phyloP scores from a whole-genome alignment of 2,113 vertebrate genomes.

The Athene noctua region DNA sequence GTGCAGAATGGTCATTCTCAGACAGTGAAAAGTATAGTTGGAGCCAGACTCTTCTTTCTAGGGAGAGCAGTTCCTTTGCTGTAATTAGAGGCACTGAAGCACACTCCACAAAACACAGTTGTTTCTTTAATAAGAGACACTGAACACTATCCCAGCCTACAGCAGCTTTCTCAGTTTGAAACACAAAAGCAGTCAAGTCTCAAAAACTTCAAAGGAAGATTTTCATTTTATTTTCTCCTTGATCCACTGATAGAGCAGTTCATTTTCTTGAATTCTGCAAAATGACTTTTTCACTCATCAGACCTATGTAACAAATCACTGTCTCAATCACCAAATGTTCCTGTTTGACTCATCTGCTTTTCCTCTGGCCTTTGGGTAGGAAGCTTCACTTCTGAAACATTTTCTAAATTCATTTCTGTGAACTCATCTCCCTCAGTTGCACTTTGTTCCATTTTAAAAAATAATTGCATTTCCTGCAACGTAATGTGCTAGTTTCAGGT shows the following conservation, averaged over 20 bases:
- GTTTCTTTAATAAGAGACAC: conserved; percentile 28
- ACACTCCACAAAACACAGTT: conserved; percentile 29
- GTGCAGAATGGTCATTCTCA: conserved; percentile 50
- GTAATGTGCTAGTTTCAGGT: not conserved
- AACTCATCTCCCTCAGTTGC: conserved; percentile 7
- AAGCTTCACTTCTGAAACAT: conserved; percentile 42
- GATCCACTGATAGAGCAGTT: conserved; percentile 45
- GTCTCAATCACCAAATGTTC: conserved; percentile 34
- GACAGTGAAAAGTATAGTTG: conserved; percentile 54
- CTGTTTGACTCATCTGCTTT: not conserved
- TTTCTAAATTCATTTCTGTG: conserved; percentile 49
- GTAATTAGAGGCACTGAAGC: conserved; percentile 25
- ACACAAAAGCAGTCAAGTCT: conserved; percentile 53
- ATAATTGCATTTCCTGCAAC: conserved; percentile 37
- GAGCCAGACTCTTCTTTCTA: conserved; percentile 42
- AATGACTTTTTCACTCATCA: conserved; percentile 47
- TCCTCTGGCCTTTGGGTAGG: conserved; percentile 40
- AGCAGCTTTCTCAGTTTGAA: conserved; percentile 37
- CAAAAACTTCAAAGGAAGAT: conserved; percentile 55
- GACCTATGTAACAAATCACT: conserved; percentile 55
- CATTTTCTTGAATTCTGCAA: conserved; percentile 35
- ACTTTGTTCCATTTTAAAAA: conserved; percentile 26
- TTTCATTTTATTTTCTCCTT: conserved; percentile 57
- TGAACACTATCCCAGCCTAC: conserved; percentile 2
- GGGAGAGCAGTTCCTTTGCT: not conserved